Conservation (phyloP, 1,140 invertebrate species). For the Diuraphis noxia region DNA sequence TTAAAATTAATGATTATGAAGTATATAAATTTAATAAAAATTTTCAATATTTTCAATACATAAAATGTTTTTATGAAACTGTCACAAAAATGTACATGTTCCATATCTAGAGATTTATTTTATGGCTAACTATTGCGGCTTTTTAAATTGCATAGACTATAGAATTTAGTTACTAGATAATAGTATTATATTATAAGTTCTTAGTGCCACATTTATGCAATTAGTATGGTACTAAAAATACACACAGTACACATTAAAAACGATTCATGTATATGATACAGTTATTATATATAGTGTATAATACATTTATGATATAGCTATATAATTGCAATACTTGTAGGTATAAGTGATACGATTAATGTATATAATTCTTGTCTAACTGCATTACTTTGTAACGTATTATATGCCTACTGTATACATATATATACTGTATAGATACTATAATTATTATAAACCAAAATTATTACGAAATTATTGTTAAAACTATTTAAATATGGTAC, state of each 20-base stretch:
- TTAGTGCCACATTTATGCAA: neutral
- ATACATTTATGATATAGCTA: too few species aligned
- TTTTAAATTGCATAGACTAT: neutral
- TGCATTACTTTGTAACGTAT: neutral
- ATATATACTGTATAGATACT: too few species aligned
- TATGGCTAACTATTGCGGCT: neutral
- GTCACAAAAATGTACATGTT: neutral
- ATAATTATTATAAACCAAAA: neutral
- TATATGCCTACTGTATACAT: neutral
- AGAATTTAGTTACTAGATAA: neutral
- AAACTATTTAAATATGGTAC: neutral
- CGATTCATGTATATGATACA: neutral
- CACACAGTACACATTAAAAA: neutral
- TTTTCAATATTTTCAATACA: too few species aligned
- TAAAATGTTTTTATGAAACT: too few species aligned
- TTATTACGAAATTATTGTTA: neutral
- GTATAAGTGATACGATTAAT: neutral
- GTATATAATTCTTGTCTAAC: neutral
- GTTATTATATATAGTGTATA: neutral
- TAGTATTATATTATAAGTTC: neutral
- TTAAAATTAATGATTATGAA: too few species aligned
- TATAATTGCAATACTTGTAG: neutral
- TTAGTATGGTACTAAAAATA: neutral
- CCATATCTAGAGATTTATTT: neutral
- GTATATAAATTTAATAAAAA: too few species aligned